Evolutionary conservation across 1,140 invertebrate species (phyloP).

Genomic region (Nephila pilipes): DNA sequence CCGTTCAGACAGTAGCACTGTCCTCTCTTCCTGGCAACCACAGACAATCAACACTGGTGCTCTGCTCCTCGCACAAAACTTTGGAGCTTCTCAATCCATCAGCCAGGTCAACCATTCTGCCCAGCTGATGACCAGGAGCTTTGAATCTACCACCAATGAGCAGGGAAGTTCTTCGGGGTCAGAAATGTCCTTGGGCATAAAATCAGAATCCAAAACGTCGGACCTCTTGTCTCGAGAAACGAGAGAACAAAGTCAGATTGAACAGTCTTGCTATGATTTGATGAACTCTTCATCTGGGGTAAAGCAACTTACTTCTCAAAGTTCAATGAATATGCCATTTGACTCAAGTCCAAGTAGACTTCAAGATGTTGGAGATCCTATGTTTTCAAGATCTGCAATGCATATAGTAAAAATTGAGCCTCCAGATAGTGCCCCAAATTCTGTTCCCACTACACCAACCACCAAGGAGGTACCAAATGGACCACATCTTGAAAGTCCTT

Average conservation of each 20-base stretch:
- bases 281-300: slow-evolving; percentile 55
- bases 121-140: slow-evolving; percentile 55
- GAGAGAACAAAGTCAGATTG: slow-evolving; percentile 37
- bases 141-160: slow-evolving; percentile 50
- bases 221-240: slow-evolving; percentile 50
- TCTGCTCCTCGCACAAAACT: slow-evolving; percentile 74
- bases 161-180: slow-evolving; percentile 61
- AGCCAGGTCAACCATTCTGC: slow-evolving; percentile 40
- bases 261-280: slow-evolving; percentile 69
- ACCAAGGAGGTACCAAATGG: slow-evolving; percentile 42
- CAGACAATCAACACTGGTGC: slow-evolving; percentile 77
- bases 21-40: slow-evolving; percentile 68
- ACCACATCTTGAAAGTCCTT: slow-evolving; percentile 66
- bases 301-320: slow-evolving; percentile 71
- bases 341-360: slow-evolving; percentile 10
- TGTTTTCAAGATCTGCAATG: slow-evolving; percentile 48
- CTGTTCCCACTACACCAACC: slow-evolving; percentile 68
- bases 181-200: slow-evolving; percentile 1
- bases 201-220: slow-evolving; percentile 33
- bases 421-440: slow-evolving; percentile 6
- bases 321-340: slow-evolving; percentile 59
- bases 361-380: slow-evolving; percentile 52
- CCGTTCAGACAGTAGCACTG: slow-evolving; percentile 76
- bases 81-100: slow-evolving; percentile 68
- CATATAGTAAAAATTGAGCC: slow-evolving; percentile 65